Base-by-base conservation (phyloP, 1,140 invertebrate genomes). In the Saccostrea cuccullata region DNA sequence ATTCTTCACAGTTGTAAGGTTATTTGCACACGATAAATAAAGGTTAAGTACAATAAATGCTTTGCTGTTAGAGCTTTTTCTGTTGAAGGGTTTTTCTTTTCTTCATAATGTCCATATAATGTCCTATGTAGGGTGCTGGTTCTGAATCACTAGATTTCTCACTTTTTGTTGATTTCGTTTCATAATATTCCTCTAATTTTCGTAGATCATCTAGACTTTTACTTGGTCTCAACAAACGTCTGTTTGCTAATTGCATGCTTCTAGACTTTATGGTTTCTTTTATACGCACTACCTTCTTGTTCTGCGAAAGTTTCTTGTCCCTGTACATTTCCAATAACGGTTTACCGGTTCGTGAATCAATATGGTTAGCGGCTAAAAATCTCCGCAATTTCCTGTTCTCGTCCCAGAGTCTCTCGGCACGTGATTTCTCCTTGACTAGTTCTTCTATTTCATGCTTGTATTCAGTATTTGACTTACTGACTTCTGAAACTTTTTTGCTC, bases 261-360 rank as follows among this genome's bases (percentile, higher is more conserved):
- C 17, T 84, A 23, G 40, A 40, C 40, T 56, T 83, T 40, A 30
- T 55, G n/a, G 88, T 88, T 12, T 82, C 60, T 15, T 58, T 84
- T n/a, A 87, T 70, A 3, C 87, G 83, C 56, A 73, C 58, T 1
- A 64, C 85, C 30, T 87, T 85, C 55, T 83, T 85, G 20, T 87
- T 86, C 12, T 82, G 85, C 15, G 90, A 67, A 47, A 56, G 60
- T 30, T 58, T 55, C 26, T 87, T 73, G 60, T 40, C 82, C 40
- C 47, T 84, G 3, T 86, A 56, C 77, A 13, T 82, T 70, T 58
- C 15, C 47, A 36, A 87, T 36, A 86, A 67, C 2, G 85, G 87
- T 20, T 85, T 87, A 30, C 85, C 91, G 26, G 91, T 85, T 73
- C 89, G 89, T 13, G 82, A 82, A 85, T 91, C 91, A 55, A 91